Conservation (phyloP, 2,797 vertebrate genomes). For the Sarcoramphus papa region DNA sequence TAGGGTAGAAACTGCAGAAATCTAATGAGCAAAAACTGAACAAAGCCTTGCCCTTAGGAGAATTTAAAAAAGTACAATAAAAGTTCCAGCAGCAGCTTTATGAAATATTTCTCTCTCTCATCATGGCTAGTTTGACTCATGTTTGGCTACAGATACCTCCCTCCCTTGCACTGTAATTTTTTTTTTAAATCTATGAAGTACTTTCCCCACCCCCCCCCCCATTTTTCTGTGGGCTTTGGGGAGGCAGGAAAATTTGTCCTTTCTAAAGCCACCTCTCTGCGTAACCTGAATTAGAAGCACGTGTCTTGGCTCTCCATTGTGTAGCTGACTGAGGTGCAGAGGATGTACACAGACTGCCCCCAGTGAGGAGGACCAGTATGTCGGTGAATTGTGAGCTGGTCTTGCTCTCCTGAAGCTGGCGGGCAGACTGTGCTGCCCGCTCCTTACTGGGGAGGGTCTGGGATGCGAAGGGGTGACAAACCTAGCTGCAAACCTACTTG, state of each 20-base stretch:
- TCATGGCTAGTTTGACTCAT: neutral
- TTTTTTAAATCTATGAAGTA: neutral
- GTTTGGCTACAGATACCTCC: neutral
- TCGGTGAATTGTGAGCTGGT: rapidly evolving
- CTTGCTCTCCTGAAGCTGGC: neutral
- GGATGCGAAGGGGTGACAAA: too few relatives aligned
- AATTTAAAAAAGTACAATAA: neutral
- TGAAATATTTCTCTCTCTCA: neutral
- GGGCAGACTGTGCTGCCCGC: rapidly evolving
- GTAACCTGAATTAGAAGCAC: neutral
- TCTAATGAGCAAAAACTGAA: neutral
- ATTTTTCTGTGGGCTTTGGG: neutral
- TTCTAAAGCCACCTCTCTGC: neutral
- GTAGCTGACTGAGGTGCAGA: neutral
- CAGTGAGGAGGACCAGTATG: neutral
- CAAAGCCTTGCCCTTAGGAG: neutral
- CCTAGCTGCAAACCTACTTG: neutral
- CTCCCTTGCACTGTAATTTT: neutral
- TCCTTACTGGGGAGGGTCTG: neutral
- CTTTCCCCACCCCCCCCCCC: rapidly evolving
- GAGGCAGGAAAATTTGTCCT: neutral
- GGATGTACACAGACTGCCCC: rapidly evolving
- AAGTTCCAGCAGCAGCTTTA: neutral
- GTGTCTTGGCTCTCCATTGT: rapidly evolving
- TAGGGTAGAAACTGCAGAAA: neutral